phyloP scores from a whole-genome alignment of 2,888 invertebrate genomes.

The Aphodius granarius region DNA sequence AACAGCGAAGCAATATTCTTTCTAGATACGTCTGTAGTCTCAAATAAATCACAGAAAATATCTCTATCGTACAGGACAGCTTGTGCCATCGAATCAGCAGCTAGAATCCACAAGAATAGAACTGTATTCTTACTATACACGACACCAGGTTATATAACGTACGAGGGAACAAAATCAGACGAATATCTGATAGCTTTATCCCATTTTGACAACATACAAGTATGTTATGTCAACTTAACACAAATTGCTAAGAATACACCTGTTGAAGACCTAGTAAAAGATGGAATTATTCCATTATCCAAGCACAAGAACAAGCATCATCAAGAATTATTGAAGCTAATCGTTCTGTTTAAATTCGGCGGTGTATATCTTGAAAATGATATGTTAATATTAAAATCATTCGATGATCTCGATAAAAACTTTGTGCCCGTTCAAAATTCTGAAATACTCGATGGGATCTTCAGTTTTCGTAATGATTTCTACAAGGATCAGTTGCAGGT shows the following conservation, averaged over 20 bases:
- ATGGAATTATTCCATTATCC: slow-evolving; percentile 55
- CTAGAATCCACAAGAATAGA: slow-evolving; percentile 60
- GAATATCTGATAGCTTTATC: slow-evolving; percentile 49
- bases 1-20: slow-evolving; percentile 61
- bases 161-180: slow-evolving; percentile 38
- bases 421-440: slow-evolving; percentile 54
- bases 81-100: slow-evolving; percentile 71
- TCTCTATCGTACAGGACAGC: slow-evolving; percentile 61
- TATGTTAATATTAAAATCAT: slow-evolving; percentile 65
- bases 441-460: background rate
- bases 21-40: slow-evolving; percentile 66
- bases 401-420: slow-evolving; percentile 60
- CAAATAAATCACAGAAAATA: slow-evolving; percentile 48
- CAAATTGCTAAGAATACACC: slow-evolving; percentile 61
- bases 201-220: slow-evolving; percentile 56
- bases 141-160: slow-evolving; percentile 49
- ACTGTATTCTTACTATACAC: slow-evolving; percentile 61
- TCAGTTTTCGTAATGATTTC: background rate
- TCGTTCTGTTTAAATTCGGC: slow-evolving; percentile 74
- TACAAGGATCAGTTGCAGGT: background rate
- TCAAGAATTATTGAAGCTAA: slow-evolving; percentile 65
- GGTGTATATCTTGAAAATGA: slow-evolving; percentile 79
- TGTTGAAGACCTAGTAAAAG: slow-evolving; percentile 58
- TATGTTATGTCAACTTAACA: slow-evolving; percentile 56
- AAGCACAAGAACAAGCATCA: slow-evolving; percentile 63